phyloP scores from a whole-genome alignment of 2,113 vertebrate genomes.

The Pelodiscus sinensis region DNA sequence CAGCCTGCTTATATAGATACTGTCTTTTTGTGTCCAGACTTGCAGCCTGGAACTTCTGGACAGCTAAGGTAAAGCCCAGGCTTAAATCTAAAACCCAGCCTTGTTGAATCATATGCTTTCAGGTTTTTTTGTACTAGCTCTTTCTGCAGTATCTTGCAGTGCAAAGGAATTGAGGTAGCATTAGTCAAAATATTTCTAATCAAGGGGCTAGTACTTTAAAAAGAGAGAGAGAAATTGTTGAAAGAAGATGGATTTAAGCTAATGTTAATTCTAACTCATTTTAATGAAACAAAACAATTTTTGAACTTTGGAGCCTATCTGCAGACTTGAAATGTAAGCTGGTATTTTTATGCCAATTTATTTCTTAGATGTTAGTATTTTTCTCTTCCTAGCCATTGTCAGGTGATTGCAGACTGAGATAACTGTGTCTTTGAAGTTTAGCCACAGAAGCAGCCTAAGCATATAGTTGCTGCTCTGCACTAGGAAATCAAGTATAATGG shows the following conservation, averaged over 20 bases:
- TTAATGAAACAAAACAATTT: constrained; percentile 72
- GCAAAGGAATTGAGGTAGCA: neutral
- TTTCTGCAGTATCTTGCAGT: neutral
- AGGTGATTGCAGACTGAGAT: constrained; percentile 78
- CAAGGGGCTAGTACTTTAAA: neutral
- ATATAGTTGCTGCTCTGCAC: constrained; percentile 68
- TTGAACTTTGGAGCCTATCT: constrained; percentile 67
- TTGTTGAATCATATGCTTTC: neutral
- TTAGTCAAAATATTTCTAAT: neutral
- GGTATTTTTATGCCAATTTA: constrained; percentile 70
- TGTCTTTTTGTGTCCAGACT: neutral
- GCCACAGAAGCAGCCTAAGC: constrained; percentile 72
- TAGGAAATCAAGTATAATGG: constrained; percentile 49
- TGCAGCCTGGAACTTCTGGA: neutral
- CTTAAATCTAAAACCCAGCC: neutral
- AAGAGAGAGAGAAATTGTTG: neutral
- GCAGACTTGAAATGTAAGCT: constrained; percentile 70
- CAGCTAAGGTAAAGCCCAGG: neutral
- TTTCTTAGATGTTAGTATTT: constrained; percentile 74
- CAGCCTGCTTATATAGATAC: neutral
- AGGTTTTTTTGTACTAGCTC: neutral
- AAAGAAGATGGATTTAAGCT: constrained; percentile 32
- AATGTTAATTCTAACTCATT: constrained; percentile 59
- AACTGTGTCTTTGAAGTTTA: constrained; percentile 72
- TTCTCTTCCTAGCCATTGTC: constrained; percentile 73